Evolutionary conservation across 2,888 invertebrate genomes (phyloP), one percentile per base, ranked within the genome.

Genomic region (Phyllotreta striolata): DNA sequence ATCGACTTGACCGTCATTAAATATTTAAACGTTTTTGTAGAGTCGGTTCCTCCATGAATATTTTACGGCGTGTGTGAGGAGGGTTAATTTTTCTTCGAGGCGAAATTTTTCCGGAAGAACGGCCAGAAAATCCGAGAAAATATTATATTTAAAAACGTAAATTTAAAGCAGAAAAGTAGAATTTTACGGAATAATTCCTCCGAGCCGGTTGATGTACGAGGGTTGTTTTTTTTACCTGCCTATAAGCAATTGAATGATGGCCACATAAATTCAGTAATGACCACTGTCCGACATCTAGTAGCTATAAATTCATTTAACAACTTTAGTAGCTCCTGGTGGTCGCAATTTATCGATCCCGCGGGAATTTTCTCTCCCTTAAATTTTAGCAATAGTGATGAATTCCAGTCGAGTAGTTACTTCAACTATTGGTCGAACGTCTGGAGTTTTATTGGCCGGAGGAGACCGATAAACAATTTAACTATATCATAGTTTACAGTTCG

Each of bases 291-390:
- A 79, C 80, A 73, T 77, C 73, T 72, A 77, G 77, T 77, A 76
- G 76, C 80, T 75, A 79, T 82, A 82, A 82, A 82, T 82, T 81
- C 81, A 82, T 82, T 82, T 81, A 82, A 81, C 80, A 81, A 81
- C 80, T 81, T 81, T 80, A 78, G 78, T 77, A 76, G 78, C 77
- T 80, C 77, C 79, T 79, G 78, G 77, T 73, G 72, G 76, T 79
- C 79, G 76, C 80, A 81, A 81, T 81, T 81, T 81, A 82, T 77
- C 70, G 76, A 71, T 72, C 79, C 77, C 71, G 55, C 54, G 78
- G 79, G 79, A 76, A 69, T 73, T 66, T 65, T 67, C 69, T 72
- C 67, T 68, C 70, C 69, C 70, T 70, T 70, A 71, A 72, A 75
- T 72, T 72, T 24, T 73, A 72, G 68, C 72, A 70, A 66, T 71